Base-by-base conservation (phyloP, 2,888 invertebrate genomes). In the Neoaliturus tenellus region DNA sequence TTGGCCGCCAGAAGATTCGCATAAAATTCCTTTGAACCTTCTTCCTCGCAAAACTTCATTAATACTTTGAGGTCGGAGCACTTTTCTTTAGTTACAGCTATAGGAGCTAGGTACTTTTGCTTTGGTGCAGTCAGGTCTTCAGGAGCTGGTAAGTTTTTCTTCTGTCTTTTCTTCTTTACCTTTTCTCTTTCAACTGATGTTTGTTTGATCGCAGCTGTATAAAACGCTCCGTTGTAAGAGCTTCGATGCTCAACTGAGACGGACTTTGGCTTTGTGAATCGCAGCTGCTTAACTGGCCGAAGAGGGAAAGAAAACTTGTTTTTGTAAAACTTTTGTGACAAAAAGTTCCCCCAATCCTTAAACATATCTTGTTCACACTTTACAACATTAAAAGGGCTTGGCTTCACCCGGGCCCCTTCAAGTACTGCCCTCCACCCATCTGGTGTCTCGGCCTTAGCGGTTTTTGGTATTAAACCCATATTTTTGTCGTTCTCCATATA, bases 401-500 rank as follows among this genome's bases (percentile, higher is more conserved):
- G 82, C 33, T 82, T 75, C 14, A 55, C 14, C 71, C 82, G 31
- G 23, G 82, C 55, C 14, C 28, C 39, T 3, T 28, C 23, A 20
- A 82, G n/a, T 51, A 48, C 58, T 2, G 3, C 39, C 31, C 73
- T 20, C 75, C 82, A 82, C 12, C 41, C 73, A n/a, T 75, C 58
- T 44, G 82, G 82, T 10, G 73, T 75, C 55, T 75, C 82, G 14
- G 39, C 48, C 6, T 10, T 17, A 17, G 73, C 39, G 1, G 28
- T 73, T 31, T 82, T 17, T 31, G 17, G 28, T n/a, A 75, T 73
- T 17, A 82, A 48, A 25, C 71, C 82, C 14, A 71, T 25, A 48
- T 82, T 82, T 44, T 71, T 69, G n/a, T 71, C 82, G 17, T 25
- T 23, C 14, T 82, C 82, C 82, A 82, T 82, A 73, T 82, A 82